Evolutionary conservation across 1,140 invertebrate genomes (phyloP), one percentile per base, ranked within the genome.

Genomic region (Rhopalosiphum padi): DNA sequence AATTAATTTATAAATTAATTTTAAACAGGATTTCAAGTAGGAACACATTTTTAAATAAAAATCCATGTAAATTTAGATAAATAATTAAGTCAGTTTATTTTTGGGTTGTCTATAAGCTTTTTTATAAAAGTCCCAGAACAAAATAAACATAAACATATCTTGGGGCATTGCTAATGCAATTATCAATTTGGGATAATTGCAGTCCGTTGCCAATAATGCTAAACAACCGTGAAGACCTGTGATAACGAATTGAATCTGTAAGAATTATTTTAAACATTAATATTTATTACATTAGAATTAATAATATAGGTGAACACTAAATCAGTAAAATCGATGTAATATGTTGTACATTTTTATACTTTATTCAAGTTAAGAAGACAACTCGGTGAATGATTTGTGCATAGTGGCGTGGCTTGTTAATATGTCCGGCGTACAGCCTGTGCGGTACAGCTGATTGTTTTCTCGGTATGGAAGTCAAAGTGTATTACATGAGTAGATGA

Each of bases 81-180:
- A 55, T 53, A 46, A 90, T 90, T 46, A 90, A 25, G 37, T 43
- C 41, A 46, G 15, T 90, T 82, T 91, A 91, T 91, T 60, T 68
- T 91, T 94, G 22, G 83, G 53, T 89, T 93, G 55, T 22, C 6
- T 35, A 77, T 99, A 99, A 1, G 97, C 96, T 95, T 97, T 97
- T 93, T 97, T 96, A 94, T 99, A 99, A 96, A 99, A 99, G 93
- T 98, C 97, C 4, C 96, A 96, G 95, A 99, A 99, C 8, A 99
- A 95, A 91, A 97, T 95, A 2, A 98, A 96, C 96, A 99, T 97
- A 94, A 97, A 97, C 6, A 97, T 55, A 94, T 97, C 97, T 94
- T 97, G 97, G 30, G 96, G 97, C n/a, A 97, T 95, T 85, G 97
- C 96, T 46, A 97, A 94, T 3, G 95, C 95, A 0, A 96, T 95